These are phyloP conservation scores for Cotesia congregata DNA, from an alignment of 2,888 invertebrate genomes.

Conservation along the genomic window DNA sequence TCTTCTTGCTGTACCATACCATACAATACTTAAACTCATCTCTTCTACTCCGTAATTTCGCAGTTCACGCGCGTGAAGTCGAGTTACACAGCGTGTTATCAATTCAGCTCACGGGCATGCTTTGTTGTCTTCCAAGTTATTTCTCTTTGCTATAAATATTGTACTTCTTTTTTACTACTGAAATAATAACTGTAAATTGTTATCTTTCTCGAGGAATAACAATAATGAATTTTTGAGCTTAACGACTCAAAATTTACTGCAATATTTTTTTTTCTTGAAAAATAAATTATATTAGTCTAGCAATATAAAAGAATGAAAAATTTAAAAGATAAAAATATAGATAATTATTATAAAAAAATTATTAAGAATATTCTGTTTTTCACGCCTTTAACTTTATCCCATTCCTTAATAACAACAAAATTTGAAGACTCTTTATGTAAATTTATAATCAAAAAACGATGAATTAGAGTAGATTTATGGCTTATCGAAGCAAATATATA, in stretches of 20 bases:
- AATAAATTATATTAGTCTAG: not conserved
- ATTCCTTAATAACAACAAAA: not conserved
- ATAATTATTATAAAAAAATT: constrained; percentile 24
- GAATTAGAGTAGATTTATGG: not conserved
- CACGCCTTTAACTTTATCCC: too few species aligned
- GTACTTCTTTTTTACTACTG: not conserved
- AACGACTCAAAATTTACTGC: too few species aligned
- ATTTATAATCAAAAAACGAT: not conserved
- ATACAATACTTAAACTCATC: not conserved
- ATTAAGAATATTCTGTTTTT: too few species aligned
- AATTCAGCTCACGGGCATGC: constrained; percentile 12
- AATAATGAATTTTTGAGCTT: not conserved
- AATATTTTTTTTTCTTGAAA: too few species aligned
- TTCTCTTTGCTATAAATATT: not conserved
- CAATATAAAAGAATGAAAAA: not conserved
- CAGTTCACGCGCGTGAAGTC: constrained; percentile 22
- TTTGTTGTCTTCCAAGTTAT: constrained; percentile 2
- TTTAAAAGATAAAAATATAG: not conserved
- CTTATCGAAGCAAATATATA: not conserved
- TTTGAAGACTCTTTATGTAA: not conserved
- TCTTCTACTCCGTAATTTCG: not conserved
- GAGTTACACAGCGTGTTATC: constrained; percentile 25
- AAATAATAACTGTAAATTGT: not conserved
- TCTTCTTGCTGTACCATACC: not conserved
- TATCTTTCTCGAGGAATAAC: not conserved